These are phyloP conservation scores for Panopea generosa DNA, from an alignment of 2,888 invertebrate species.

Conservation along the genomic window DNA sequence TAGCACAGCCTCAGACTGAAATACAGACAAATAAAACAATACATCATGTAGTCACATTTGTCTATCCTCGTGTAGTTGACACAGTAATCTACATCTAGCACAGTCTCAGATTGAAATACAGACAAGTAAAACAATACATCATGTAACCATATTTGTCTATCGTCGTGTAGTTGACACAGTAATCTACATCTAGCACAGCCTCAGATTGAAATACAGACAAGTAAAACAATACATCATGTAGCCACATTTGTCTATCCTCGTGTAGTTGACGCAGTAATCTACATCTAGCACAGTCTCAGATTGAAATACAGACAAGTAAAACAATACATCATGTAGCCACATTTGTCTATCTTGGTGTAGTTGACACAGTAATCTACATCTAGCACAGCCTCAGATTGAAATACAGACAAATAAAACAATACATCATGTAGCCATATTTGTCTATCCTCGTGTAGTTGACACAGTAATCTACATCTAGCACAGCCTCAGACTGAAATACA, in stretches of 20 bases:
- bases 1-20: constrained; percentile 85
- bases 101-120: constrained; percentile 84
- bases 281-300: constrained; percentile 85
- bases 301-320: too few relatives aligned
- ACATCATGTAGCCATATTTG: constrained; percentile 94
- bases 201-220: too few relatives aligned
- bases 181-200: constrained; percentile 85
- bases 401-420: too few relatives aligned
- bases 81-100: constrained; percentile 84
- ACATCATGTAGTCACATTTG: constrained; percentile 94
- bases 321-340: constrained; percentile 96
- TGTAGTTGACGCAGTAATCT: constrained; percentile 73
- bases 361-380: constrained; percentile 72
- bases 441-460: constrained; percentile 58
- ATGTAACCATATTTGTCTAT: constrained; percentile 90
- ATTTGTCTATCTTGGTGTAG: constrained; percentile 81
- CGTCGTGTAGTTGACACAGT: constrained; percentile 68
- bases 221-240: constrained; percentile 97
- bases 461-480: constrained; percentile 84
- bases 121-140: constrained; percentile 96
- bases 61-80: constrained; percentile 58
- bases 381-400: constrained; percentile 85
- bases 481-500: constrained; percentile 84
- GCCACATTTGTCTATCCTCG: constrained; percentile 87
- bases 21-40: too few relatives aligned